Evolutionary conservation across 2,888 invertebrate genomes (phyloP).

Genomic region (Parnassius orleans): DNA sequence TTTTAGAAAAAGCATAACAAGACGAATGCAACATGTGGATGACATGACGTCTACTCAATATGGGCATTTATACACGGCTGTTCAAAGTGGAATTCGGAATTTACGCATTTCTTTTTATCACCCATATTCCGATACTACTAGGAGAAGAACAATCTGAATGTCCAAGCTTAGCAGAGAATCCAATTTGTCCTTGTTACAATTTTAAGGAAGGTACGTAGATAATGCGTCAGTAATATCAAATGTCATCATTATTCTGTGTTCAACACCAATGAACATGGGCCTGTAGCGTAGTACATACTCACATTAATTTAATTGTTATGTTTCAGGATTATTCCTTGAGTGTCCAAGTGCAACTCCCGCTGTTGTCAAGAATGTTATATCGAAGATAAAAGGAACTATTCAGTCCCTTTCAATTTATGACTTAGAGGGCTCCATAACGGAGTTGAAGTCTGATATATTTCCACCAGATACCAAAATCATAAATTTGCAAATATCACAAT

Average conservation of each 20-base stretch:
- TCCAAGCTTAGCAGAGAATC: slow-evolving; percentile 87
- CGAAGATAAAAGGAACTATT: slow-evolving; percentile 85
- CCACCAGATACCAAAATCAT: slow-evolving; percentile 85
- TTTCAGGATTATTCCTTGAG: slow-evolving; percentile 90
- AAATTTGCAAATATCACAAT: slow-evolving; percentile 89
- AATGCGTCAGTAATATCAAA: background rate
- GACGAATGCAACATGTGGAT: slow-evolving; percentile 69
- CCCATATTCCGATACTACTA: slow-evolving; percentile 76
- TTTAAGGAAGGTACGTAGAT: slow-evolving; percentile 88
- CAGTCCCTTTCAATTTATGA: slow-evolving; percentile 95
- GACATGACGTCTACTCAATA: slow-evolving; percentile 67
- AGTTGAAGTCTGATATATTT: slow-evolving; percentile 88
- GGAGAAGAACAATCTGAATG: slow-evolving; percentile 82
- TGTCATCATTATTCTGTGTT: background rate
- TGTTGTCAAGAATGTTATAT: slow-evolving; percentile 87
- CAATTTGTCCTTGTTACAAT: slow-evolving; percentile 94
- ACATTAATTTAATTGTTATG: slow-evolving; percentile 34
- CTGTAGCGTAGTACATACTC: background rate
- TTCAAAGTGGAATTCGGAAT: slow-evolving; percentile 70
- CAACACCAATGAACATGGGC: background rate
- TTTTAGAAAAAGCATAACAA: slow-evolving; percentile 32
- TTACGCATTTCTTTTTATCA: slow-evolving; percentile 78
- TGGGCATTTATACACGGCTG: slow-evolving; percentile 65
- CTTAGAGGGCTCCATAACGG: slow-evolving; percentile 89
- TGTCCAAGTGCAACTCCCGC: slow-evolving; percentile 91